Evolutionary conservation across 2,797 vertebrate genomes (phyloP).

Genomic region (Onychomys arenicola): DNA sequence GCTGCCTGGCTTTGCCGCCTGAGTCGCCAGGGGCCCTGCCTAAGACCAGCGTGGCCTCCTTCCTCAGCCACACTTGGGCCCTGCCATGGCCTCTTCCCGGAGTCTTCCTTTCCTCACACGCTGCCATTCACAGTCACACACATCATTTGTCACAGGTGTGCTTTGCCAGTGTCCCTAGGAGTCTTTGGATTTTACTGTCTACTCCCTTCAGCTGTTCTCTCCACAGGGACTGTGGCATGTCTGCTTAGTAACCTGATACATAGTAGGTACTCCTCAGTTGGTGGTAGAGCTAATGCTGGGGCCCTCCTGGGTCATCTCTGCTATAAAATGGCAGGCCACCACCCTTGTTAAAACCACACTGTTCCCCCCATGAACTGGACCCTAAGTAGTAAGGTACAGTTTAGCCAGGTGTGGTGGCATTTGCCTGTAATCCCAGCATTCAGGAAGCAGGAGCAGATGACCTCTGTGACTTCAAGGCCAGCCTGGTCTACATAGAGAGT

Average conservation of each 20-base stretch:
- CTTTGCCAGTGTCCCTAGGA: neutral
- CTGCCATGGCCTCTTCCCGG: neutral
- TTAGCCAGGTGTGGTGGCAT: neutral
- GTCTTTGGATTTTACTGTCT: neutral
- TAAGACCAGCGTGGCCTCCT: neutral
- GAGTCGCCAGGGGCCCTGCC: neutral
- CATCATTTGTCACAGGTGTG: neutral
- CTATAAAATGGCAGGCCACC: neutral
- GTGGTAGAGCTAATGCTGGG: neutral
- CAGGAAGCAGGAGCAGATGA: neutral
- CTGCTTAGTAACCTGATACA: neutral
- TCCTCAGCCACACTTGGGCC: neutral
- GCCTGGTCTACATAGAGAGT: neutral
- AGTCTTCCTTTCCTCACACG: neutral
- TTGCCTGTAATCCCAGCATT: neutral
- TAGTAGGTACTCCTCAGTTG: neutral
- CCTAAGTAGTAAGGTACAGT: neutral
- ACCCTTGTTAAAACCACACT: neutral
- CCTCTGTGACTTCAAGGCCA: neutral
- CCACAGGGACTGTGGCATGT: neutral
- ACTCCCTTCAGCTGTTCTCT: neutral
- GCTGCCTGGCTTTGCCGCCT: accelerated
- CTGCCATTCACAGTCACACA: neutral
- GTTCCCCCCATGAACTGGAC: neutral
- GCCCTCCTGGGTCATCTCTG: neutral